Evolutionary conservation across 2,888 invertebrate species (phyloP).

Genomic region (Machimus atricapillus): DNA sequence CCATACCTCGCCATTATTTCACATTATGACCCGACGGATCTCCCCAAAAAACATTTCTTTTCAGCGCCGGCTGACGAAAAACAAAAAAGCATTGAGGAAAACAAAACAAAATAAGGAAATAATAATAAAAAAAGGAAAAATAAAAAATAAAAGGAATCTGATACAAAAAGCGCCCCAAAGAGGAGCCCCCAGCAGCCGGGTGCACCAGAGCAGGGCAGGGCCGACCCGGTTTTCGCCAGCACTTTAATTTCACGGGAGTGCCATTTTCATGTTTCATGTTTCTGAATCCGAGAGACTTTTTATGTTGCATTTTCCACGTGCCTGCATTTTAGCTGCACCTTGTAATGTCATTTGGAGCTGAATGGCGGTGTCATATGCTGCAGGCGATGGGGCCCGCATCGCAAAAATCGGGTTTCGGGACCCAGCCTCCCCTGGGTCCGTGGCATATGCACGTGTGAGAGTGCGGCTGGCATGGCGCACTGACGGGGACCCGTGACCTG

Average conservation of each 20-base stretch:
- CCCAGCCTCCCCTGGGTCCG: not conserved
- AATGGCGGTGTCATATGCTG: conserved; percentile 23
- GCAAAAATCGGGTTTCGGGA: not conserved
- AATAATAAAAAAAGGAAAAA: not conserved
- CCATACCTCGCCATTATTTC: not conserved
- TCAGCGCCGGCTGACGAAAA: not conserved
- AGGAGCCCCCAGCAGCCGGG: not conserved
- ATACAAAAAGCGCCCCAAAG: not conserved
- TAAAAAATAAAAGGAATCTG: not conserved
- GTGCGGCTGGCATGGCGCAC: not conserved
- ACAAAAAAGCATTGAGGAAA: not conserved
- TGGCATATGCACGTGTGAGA: not conserved
- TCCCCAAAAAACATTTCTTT: not conserved
- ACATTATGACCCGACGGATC: not conserved
- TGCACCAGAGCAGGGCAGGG: not conserved
- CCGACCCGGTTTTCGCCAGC: not conserved
- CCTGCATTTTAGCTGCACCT: conserved; percentile 8
- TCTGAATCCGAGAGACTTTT: not conserved
- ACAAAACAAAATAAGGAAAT: not conserved
- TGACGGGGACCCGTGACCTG: not conserved
- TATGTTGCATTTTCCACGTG: conserved; percentile 15
- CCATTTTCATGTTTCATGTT: not conserved
- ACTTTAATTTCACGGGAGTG: not conserved
- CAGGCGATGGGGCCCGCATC: conserved; percentile 12
- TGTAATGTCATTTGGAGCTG: conserved; percentile 17